Base-by-base conservation (phyloP, 2,888 invertebrate genomes). In the Thelaira solivaga region DNA sequence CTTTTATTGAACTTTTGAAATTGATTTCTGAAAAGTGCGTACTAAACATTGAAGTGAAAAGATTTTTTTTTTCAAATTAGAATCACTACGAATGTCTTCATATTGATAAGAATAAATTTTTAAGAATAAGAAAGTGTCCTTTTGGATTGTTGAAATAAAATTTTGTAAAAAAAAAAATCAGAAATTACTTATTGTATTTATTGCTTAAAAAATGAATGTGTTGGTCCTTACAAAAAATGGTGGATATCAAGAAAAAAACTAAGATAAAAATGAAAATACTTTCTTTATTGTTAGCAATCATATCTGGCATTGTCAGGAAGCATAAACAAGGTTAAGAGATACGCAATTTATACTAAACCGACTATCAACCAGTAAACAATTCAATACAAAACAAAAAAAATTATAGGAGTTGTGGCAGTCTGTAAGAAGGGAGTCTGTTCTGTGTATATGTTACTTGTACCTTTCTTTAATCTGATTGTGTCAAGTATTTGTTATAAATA, bases 401-500 rank as follows among this genome's bases (percentile, higher is more conserved):
- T 49, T 62, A 29, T 8, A 31, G n/a, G 26, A 5, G 16, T 39
- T 24, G 16, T 24, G 18, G 4, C 20, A 43, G 2, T 18, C n/a
- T 47, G 16, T 2, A 49, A 16, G 20, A 64, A 49, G 10, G n/a
- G n/a, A n/a, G n/a, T n/a, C n/a, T n/a, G n/a, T n/a, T n/a, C n/a
- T 53, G 29, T 51, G 20, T 10, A n/a, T 57, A 18, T 31, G 51
- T 36, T 43, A 26, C 34, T 68, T 31, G 57, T 69, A 65, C 61
- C 61, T 67, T 49, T 61, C 43, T 69, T 45, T 69, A 74, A 74
- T 78, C 69, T 74, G 74, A 74, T 74, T 78, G 78, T 73, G 65
- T 74, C 73, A 73, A 69, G 73, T 73, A 59, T 77, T 74, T 71
- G 78, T 78, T 59, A 55, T 55, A n/a, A n/a, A n/a, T n/a, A n/a